Percentiles rank a stretch among this genome's conserved stretches.
These are phyloP conservation scores for Entomobrya proxima DNA, from an alignment of 2,888 invertebrate genomes.

Conservation along the genomic window DNA sequence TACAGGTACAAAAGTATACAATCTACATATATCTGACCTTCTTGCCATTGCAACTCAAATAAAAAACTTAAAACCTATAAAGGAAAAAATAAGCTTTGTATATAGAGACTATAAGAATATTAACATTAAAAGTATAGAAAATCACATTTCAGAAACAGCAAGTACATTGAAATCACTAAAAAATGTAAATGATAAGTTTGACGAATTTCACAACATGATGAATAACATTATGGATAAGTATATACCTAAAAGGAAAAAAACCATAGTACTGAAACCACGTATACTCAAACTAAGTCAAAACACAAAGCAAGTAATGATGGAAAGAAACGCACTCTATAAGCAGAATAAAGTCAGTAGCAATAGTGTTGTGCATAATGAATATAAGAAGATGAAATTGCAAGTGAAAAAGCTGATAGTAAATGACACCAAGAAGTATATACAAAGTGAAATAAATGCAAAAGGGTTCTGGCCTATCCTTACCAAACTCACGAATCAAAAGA, in stretches of 20 bases:
- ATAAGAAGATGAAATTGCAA: background rate
- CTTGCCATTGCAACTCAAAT: background rate
- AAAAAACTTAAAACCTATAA: background rate
- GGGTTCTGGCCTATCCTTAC: conserved; percentile 2
- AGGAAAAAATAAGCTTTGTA: background rate
- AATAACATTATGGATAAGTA: no score
- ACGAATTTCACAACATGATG: background rate
- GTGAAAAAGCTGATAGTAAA: background rate
- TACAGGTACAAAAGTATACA: background rate
- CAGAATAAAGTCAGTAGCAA: background rate
- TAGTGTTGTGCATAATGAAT: background rate
- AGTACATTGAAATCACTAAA: background rate
- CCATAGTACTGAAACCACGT: no score
- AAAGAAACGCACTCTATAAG: background rate
- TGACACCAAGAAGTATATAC: background rate
- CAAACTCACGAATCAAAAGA: background rate
- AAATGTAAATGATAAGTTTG: background rate
- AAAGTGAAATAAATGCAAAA: background rate
- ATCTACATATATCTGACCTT: conserved; percentile 40
- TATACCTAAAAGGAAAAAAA: no score
- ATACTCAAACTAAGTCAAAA: background rate
- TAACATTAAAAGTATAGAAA: no score
- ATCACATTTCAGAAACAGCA: background rate
- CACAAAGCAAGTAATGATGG: background rate
- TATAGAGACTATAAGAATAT: conserved; percentile 1